phyloP scores from a whole-genome alignment of 2,888 invertebrate species.

The Alcis repandata region DNA sequence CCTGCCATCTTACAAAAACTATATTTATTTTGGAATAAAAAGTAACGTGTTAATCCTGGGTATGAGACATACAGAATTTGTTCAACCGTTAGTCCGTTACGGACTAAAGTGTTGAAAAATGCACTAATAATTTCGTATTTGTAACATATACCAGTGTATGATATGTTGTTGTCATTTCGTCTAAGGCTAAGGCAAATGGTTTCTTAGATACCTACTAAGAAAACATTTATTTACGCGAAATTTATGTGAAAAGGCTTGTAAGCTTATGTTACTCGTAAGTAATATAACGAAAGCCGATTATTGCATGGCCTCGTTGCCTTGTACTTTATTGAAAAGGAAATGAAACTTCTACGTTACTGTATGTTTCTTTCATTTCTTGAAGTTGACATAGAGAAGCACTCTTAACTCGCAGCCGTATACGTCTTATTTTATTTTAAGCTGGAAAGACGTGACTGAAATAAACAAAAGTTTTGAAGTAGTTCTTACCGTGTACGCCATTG shows the following conservation, averaged over 20 bases:
- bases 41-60: too few species aligned
- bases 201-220: background rate
- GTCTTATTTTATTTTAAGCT: slow-evolving; percentile 20
- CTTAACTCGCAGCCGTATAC: slow-evolving; percentile 16
- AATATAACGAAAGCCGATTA: slow-evolving; percentile 29
- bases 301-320: slow-evolving; percentile 21
- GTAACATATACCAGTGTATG: too few species aligned
- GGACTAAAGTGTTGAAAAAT: too few species aligned
- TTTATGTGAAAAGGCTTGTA: slow-evolving; percentile 1
- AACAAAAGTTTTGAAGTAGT: slow-evolving; percentile 17
- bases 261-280: slow-evolving; percentile 18
- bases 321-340: slow-evolving; percentile 31
- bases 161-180: too few species aligned
- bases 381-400: slow-evolving; percentile 25
- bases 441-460: slow-evolving; percentile 22
- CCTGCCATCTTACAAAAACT: too few species aligned
- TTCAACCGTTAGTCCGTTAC: too few species aligned
- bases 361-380: slow-evolving; percentile 27
- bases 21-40: too few species aligned
- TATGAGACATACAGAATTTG: too few species aligned
- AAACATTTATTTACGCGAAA: background rate
- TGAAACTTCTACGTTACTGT: slow-evolving; percentile 26
- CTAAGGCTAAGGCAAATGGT: too few species aligned
- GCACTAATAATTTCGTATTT: too few species aligned
- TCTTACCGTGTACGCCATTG: slow-evolving; percentile 88